Percentiles rank a stretch among this genome's conserved stretches.
These are phyloP conservation scores for Epinotia brunnichana DNA, from an alignment of 2,888 invertebrate species.

Conservation along the genomic window DNA sequence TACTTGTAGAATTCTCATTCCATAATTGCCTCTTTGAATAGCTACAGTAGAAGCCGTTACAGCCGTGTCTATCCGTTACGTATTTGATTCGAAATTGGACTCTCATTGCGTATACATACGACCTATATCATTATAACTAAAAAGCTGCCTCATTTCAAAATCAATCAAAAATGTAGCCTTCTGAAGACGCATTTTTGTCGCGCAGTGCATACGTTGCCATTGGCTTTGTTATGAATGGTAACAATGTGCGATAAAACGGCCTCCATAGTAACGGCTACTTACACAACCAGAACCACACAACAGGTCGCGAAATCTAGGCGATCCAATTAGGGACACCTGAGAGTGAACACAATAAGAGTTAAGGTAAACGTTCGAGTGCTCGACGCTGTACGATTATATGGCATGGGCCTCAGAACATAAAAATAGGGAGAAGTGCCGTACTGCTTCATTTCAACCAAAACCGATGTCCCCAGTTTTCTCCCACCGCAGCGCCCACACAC, in stretches of 20 bases:
- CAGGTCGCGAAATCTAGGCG: background rate
- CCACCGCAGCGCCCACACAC: no score
- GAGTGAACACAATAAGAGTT: slow-evolving; percentile 12
- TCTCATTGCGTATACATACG: slow-evolving; percentile 12
- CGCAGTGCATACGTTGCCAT: background rate
- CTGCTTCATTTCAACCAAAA: no score
- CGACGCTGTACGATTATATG: no score
- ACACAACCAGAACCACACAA: slow-evolving; percentile 18
- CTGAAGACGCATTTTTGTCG: background rate
- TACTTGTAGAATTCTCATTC: slow-evolving; percentile 6
- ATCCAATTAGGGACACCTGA: background rate
- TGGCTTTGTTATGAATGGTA: background rate
- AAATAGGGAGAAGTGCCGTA: no score
- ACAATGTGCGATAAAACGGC: background rate
- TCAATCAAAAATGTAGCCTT: background rate
- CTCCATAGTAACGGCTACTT: background rate
- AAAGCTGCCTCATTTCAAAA: slow-evolving; percentile 25
- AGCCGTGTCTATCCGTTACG: slow-evolving; percentile 18
- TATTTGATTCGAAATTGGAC: background rate
- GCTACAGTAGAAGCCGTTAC: slow-evolving; percentile 3
- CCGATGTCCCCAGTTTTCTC: no score
- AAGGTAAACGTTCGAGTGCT: no score
- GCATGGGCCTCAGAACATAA: no score
- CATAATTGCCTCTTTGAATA: slow-evolving; percentile 13
- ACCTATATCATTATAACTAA: slow-evolving; percentile 14